Conservation (phyloP, 2,888 invertebrate species). For the Chrysotoxum bicinctum region DNA sequence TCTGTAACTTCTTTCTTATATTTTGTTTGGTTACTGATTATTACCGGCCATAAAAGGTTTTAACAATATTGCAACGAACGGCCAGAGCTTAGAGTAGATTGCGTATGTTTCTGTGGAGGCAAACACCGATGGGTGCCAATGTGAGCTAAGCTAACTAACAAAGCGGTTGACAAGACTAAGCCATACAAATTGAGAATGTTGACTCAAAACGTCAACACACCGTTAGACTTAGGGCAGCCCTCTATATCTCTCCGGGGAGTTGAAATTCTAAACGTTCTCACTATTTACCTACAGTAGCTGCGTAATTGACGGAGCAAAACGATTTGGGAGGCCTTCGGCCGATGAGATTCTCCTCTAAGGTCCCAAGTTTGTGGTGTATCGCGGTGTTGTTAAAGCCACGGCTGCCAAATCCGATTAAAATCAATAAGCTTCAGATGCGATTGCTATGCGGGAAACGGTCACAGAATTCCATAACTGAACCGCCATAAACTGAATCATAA, state of each 20-base stretch:
- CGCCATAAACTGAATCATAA: conserved; percentile 66
- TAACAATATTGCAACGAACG: conserved; percentile 37
- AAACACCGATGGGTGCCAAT: conserved; percentile 32
- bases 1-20: conserved; percentile 8
- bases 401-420: conserved; percentile 71
- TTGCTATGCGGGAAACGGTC: conserved; percentile 58
- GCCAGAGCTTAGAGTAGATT: conserved; percentile 4
- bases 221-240: conserved; percentile 56
- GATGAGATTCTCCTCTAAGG: background rate
- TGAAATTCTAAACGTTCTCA: conserved; percentile 31
- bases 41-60: conserved; percentile 58
- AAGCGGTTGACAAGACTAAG: conserved; percentile 53
- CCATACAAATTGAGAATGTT: conserved; percentile 64
- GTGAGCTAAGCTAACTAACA: conserved; percentile 15
- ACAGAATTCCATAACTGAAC: conserved; percentile 58
- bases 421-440: conserved; percentile 67
- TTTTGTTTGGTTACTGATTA: conserved; percentile 28
- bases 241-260: background rate
- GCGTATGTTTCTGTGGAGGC: background rate
- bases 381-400: background rate
- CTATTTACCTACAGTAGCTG: conserved; percentile 56
- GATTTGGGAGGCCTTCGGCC: conserved; percentile 56
- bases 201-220: conserved; percentile 68
- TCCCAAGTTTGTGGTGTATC: background rate
- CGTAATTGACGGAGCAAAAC: conserved; percentile 52